phyloP scores from a whole-genome alignment of 2,888 invertebrate genomes.

The Chromoteleia sp. region DNA sequence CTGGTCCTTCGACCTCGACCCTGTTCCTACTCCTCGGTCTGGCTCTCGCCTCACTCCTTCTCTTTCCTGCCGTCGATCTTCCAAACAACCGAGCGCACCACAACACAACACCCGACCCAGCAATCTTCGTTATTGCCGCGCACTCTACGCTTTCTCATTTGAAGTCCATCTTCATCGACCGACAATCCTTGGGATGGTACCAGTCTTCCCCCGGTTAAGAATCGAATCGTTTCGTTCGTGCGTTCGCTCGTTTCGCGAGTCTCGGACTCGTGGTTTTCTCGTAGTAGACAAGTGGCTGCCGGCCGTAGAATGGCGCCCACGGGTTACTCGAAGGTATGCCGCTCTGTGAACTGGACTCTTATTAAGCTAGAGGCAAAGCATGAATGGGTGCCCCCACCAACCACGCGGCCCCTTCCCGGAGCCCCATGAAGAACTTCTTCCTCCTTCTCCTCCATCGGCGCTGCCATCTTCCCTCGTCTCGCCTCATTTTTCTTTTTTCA shows the following conservation, averaged over 20 bases:
- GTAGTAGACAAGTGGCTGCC: constrained; percentile 77
- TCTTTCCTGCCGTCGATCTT: constrained; percentile 11
- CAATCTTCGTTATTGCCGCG: constrained; percentile 38
- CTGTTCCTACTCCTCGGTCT: constrained; percentile 50
- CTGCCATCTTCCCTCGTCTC: constrained; percentile 61
- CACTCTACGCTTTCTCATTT: constrained; percentile 65
- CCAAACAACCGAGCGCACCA: constrained; percentile 35
- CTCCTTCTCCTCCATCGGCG: constrained; percentile 59
- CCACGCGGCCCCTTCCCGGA: constrained; percentile 44
- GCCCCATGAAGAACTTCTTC: constrained; percentile 69
- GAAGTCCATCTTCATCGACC: constrained; percentile 71
- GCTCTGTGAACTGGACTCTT: constrained; percentile 81
- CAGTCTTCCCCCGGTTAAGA: background rate
- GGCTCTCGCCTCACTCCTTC: constrained; percentile 22
- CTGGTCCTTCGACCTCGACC: constrained; percentile 70
- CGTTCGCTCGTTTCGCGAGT: constrained; percentile 20
- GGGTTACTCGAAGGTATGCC: constrained; percentile 81
- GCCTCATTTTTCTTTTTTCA: constrained; percentile 61
- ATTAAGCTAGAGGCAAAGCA: constrained; percentile 82
- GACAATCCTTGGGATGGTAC: background rate
- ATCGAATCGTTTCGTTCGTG: background rate
- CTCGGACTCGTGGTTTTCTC: constrained; percentile 69
- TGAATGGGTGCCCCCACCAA: constrained; percentile 83
- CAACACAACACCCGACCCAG: constrained; percentile 55
- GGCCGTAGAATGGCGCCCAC: constrained; percentile 79